Evolutionary conservation across 2,797 vertebrate genomes (phyloP).

Genomic region (Scomberomorus guttatus): DNA sequence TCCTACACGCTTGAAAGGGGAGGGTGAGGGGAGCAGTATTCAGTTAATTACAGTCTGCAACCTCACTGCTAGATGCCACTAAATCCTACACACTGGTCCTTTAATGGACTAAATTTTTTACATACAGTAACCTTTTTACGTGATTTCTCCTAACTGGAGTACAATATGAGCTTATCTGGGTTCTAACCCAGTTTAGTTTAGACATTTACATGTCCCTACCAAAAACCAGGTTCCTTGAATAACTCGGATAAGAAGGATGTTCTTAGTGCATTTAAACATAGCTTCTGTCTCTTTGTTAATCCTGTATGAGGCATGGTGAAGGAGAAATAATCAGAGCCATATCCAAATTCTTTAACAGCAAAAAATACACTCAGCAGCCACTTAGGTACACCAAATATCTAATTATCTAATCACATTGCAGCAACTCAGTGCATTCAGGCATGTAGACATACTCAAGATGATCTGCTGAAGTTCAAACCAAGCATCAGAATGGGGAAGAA

Average conservation of each 20-base stretch:
- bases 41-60: no score
- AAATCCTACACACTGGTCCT: no score
- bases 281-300: neutral
- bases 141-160: neutral
- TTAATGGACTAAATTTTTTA: neutral
- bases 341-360: neutral
- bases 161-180: neutral
- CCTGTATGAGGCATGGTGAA: neutral
- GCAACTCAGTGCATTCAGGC: no score
- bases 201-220: neutral
- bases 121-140: neutral
- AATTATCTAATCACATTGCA: no score
- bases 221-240: neutral
- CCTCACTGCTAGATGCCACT: no score
- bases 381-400: no score
- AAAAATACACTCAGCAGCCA: no score
- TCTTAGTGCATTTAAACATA: conserved; percentile 1
- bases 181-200: neutral
- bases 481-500: no score
- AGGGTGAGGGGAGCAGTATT: no score
- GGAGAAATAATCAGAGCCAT: neutral
- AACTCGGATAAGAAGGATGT: neutral
- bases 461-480: no score
- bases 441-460: no score
- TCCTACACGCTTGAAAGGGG: no score